Evolutionary conservation across 2,113 vertebrate genomes (phyloP).

Genomic region (Nothocercus nigrocapillus): DNA sequence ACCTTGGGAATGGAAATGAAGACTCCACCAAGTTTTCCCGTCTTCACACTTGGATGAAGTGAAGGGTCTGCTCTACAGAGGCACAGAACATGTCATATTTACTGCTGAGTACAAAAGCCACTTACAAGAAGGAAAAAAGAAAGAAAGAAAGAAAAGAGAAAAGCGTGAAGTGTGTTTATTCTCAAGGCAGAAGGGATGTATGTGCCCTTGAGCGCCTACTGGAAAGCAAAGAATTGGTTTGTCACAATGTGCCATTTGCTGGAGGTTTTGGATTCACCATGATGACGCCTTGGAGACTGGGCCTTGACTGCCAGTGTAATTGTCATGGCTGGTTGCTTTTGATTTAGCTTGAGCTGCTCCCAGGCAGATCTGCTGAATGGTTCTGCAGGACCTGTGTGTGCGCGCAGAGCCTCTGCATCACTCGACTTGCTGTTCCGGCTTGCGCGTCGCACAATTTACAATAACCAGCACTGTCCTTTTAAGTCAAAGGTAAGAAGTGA

Average conservation of each 20-base stretch:
- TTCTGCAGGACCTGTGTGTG: background rate
- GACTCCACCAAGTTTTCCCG: slow-evolving; percentile 45
- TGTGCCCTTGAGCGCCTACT: background rate
- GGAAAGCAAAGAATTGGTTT: slow-evolving; percentile 54
- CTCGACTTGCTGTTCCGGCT: background rate
- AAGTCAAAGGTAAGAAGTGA: slow-evolving; percentile 62
- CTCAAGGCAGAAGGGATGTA: slow-evolving; percentile 3
- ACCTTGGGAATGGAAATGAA: slow-evolving; percentile 65
- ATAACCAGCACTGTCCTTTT: slow-evolving; percentile 60
- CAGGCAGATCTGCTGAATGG: background rate
- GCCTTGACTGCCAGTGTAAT: slow-evolving; percentile 36
- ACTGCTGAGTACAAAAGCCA: slow-evolving; percentile 44
- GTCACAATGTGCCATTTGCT: slow-evolving; percentile 41
- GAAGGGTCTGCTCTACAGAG: slow-evolving; percentile 39
- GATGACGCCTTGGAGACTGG: slow-evolving; percentile 38
- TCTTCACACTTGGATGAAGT: slow-evolving; percentile 30
- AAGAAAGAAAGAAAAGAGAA: background rate
- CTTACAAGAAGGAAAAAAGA: background rate
- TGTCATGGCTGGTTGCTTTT: slow-evolving; percentile 37
- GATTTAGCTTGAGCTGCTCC: slow-evolving; percentile 4
- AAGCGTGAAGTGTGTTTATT: background rate
- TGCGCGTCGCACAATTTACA: slow-evolving; percentile 45
- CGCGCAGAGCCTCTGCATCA: background rate
- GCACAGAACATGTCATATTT: slow-evolving; percentile 17
- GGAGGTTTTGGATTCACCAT: slow-evolving; percentile 46